Evolutionary conservation across 2,797 vertebrate genomes (phyloP).

Genomic region (Aphelocoma californica): DNA sequence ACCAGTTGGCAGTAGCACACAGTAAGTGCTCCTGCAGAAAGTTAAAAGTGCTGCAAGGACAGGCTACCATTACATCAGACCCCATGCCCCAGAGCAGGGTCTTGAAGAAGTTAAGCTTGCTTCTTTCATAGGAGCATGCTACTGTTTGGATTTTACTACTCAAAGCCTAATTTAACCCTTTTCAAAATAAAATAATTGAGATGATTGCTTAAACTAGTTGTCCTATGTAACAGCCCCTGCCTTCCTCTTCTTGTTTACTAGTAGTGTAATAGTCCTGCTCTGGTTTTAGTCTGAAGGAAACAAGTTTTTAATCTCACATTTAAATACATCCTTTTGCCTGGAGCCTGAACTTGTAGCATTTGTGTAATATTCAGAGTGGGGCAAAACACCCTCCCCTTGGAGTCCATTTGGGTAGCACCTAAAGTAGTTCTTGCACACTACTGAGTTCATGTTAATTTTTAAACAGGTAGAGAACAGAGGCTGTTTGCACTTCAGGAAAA

Average conservation of each 20-base stretch:
- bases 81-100: background rate
- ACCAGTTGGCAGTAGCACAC: conserved; percentile 27
- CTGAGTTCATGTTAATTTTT: background rate
- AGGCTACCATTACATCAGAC: background rate
- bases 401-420: background rate
- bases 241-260: background rate
- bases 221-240: background rate
- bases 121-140: background rate
- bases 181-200: background rate
- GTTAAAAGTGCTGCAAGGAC: background rate
- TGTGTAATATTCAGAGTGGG: background rate
- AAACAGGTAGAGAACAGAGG: conserved; percentile 27
- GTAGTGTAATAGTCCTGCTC: background rate
- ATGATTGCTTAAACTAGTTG: background rate
- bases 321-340: fast-evolving
- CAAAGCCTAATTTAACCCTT: background rate
- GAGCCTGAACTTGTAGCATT: background rate
- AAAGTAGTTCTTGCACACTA: background rate
- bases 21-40: conserved; percentile 8
- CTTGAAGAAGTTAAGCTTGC: background rate
- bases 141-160: background rate
- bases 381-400: background rate
- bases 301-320: background rate
- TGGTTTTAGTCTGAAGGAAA: background rate
- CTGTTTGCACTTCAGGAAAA: conserved; percentile 1